phyloP scores from a whole-genome alignment of 2,113 vertebrate genomes.

The Prunella himalayana region DNA sequence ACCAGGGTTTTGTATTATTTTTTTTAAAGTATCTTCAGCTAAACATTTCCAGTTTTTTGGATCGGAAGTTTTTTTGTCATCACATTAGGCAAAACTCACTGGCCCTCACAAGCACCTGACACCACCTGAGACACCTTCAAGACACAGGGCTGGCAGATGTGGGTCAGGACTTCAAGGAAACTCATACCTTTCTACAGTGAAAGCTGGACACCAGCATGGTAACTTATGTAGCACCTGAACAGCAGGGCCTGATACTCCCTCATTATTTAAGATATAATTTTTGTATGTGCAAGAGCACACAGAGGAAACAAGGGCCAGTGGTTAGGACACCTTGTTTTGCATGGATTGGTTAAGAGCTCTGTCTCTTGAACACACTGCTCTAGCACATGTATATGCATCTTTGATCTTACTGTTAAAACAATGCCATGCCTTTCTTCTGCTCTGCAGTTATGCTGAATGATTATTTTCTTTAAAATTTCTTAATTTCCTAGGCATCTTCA shows the following conservation, averaged over 20 bases:
- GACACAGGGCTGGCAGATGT: not conserved
- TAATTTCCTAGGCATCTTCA: not conserved
- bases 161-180: not conserved
- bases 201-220: not conserved
- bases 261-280: not conserved
- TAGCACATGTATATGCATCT: not conserved
- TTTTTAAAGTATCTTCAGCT: fast-evolving
- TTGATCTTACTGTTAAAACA: not conserved
- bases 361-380: not conserved
- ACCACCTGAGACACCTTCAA: not conserved
- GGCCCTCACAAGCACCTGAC: not conserved
- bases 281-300: not conserved
- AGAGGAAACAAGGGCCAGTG: not conserved
- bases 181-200: not conserved
- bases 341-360: not conserved
- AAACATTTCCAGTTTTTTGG: not conserved
- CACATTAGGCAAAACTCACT: not conserved
- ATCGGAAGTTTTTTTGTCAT: not conserved
- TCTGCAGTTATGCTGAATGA: fast-evolving
- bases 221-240: fast-evolving
- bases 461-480: not conserved
- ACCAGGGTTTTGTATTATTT: not conserved
- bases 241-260: not conserved
- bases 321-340: not conserved
- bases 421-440: not conserved